Percentiles rank a stretch among this genome's conserved stretches.
Conservation (phyloP, 2,113 vertebrate genomes). For the Macroglossus sobrinus region DNA sequence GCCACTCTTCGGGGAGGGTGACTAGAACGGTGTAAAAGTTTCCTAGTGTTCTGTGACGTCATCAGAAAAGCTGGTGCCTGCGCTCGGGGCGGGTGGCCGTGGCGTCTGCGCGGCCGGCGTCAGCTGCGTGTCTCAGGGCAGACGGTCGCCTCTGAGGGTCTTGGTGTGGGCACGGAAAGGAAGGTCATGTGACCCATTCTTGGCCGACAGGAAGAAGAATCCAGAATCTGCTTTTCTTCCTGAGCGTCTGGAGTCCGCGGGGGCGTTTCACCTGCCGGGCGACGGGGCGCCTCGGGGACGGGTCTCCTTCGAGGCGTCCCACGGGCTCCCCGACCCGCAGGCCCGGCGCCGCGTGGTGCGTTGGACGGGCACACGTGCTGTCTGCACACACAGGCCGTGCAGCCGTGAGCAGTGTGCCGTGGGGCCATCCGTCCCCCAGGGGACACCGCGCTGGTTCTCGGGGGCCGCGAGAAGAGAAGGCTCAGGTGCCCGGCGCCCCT, state of each 20-base stretch:
- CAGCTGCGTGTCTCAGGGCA: not conserved
- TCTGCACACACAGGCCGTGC: not conserved
- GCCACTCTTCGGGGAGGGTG: conserved; percentile 33
- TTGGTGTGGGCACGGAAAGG: not conserved
- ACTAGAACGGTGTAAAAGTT: not conserved
- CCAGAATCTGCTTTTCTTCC: not conserved
- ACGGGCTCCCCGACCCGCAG: not conserved
- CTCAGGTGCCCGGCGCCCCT: not conserved
- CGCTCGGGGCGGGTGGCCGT: fast-evolving
- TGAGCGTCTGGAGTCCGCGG: not conserved
- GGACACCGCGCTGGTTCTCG: not conserved
- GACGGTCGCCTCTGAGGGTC: not conserved
- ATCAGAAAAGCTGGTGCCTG: not conserved
- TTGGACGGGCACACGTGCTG: fast-evolving
- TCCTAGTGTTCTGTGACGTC: not conserved
- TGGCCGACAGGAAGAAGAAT: not conserved
- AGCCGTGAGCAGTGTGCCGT: not conserved
- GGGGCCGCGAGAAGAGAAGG: not conserved
- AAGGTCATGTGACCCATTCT: not conserved
- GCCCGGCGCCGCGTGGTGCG: too few species aligned
- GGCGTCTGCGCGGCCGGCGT: not conserved
- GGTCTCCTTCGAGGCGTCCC: not conserved
- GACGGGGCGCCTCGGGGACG: not conserved
- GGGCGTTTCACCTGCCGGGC: not conserved
- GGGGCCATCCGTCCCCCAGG: not conserved